Conservation (phyloP, 2,113 vertebrate species). For the Rhabdornis inornatus region DNA sequence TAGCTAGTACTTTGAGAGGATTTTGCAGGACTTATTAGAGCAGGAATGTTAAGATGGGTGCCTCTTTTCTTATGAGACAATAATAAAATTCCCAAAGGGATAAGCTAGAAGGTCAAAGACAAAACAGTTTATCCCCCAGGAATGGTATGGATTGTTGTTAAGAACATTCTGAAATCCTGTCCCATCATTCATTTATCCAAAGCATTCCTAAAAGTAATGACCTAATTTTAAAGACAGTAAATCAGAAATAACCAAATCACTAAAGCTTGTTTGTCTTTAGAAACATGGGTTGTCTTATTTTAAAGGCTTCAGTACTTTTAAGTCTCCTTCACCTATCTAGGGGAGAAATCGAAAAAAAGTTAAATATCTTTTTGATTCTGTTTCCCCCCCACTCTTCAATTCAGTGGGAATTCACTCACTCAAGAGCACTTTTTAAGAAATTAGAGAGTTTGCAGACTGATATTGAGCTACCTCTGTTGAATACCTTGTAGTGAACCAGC, state of each 20-base stretch:
- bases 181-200: neutral
- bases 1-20: neutral
- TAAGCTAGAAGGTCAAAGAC: neutral
- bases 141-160: neutral
- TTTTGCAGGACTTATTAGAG: conserved; percentile 7
- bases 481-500: neutral
- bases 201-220: neutral
- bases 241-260: neutral
- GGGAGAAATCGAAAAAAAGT: neutral
- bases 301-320: neutral
- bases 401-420: neutral
- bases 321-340: neutral
- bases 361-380: neutral
- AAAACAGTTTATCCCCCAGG: neutral
- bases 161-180: neutral
- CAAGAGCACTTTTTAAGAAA: neutral
- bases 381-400: neutral
- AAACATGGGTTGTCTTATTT: neutral
- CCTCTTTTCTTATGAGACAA: neutral
- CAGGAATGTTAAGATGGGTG: conserved; percentile 2
- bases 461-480: neutral
- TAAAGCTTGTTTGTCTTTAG: neutral
- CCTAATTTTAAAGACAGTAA: neutral
- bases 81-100: neutral
- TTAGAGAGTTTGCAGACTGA: neutral